Conservation (phyloP, 2,888 invertebrate genomes). For the Trachelus troglodyta region DNA sequence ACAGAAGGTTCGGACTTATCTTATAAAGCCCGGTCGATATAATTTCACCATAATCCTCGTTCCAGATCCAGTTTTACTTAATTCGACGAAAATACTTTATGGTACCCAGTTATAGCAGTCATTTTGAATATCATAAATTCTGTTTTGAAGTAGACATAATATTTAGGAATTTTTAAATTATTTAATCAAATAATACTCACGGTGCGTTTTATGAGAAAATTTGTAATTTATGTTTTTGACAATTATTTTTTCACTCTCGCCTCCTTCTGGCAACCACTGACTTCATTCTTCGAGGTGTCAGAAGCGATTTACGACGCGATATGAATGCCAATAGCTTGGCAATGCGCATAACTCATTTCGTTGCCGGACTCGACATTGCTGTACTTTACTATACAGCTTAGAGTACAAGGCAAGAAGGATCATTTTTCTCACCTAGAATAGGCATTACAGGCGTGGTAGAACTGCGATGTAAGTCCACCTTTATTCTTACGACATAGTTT, state of each 20-base stretch:
- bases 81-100: neutral
- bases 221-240: neutral
- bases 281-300: conserved; percentile 54
- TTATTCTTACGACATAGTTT: neutral
- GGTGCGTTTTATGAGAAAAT: neutral
- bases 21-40: neutral
- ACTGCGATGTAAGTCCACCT: neutral
- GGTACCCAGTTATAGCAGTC: neutral
- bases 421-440: neutral
- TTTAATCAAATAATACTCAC: neutral
- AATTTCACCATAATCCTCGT: neutral
- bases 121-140: neutral
- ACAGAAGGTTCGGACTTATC: neutral
- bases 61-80: neutral
- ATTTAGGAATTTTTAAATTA: neutral
- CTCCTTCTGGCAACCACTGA: conserved; percentile 48
- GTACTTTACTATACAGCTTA: neutral
- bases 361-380: neutral
- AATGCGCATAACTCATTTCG: conserved; percentile 11
- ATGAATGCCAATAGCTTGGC: conserved; percentile 13
- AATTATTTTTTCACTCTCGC: neutral
- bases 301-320: conserved; percentile 54
- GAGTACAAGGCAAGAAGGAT: neutral
- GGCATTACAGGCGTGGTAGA: neutral
- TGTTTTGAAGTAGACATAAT: neutral